Evolutionary conservation across 2,888 invertebrate genomes (phyloP), one percentile per base, ranked within the genome.

Genomic region (Drosophila ezoana): DNA sequence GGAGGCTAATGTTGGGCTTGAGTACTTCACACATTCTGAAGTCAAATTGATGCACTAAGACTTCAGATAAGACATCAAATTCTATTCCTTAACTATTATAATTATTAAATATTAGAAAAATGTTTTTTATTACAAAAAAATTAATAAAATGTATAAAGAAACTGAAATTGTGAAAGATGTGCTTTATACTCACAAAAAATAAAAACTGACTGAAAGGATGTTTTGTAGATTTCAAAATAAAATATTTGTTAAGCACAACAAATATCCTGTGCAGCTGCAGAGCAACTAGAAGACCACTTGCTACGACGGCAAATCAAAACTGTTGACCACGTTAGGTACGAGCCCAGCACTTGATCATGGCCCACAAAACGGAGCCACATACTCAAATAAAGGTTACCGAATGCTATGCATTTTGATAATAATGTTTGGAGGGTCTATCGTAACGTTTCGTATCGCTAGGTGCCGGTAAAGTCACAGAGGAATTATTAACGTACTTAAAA

Each of bases 401-500:
- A 43, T 64, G 41, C 16, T 11, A 38, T 44, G 16, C 13, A n/a
- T 23, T 9, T 32, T 61, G 49, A 78, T 73, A 72, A 41, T 45
- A 20, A 11, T 23, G 18, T 28, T 35, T 54, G 41, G 35, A 67
- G 60, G n/a, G 64, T n/a, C 57, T 53, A 56, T 40, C 38, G 35
- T 32, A 49, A 61, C 53, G 37, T 11, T 20, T 16, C 33, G 32
- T 33, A 18, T 33, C 16, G 38, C 11, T 67, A 9, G 38, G 37
- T 37, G 6, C 37, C 54, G 9, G 49, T 51, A 52, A 14, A 32
- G 38, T 70, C 51, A 41, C 33, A 58, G 47, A 48, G 43, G 52
- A 53, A 61, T 56, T 74, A 78, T 52, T 33, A 49, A 59, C 56
- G 14, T 35, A 57, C 41, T 57, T 57, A 10, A 54, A 47, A 45